A percentile compares a stretch with the other conserved stretches of the same genome.
Evolutionary conservation across 2,888 invertebrate species (phyloP).

Genomic region (Cantharis flavilabris): DNA sequence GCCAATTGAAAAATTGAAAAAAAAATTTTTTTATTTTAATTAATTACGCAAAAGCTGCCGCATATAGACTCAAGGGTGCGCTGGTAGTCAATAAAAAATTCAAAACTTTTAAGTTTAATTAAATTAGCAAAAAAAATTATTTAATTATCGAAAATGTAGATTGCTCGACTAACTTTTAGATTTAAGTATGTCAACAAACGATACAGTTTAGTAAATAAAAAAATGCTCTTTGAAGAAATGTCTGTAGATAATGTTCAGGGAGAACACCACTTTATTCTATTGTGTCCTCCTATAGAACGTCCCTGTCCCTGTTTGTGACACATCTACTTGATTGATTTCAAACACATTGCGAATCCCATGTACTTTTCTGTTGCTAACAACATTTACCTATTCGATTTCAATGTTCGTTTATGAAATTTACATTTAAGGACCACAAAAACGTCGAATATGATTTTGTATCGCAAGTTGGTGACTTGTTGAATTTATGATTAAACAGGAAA

Average conservation of each 20-base stretch:
- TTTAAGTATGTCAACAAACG: not conserved
- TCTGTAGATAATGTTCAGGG: slow-evolving; percentile 27
- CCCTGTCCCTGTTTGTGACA: slow-evolving; percentile 44
- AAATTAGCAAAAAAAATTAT: not conserved
- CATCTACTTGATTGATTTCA: slow-evolving; percentile 45
- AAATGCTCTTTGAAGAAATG: slow-evolving; percentile 25
- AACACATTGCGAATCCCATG: slow-evolving; percentile 43
- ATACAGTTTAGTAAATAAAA: slow-evolving; percentile 20
- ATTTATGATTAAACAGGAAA: not conserved
- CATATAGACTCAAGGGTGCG: not conserved
- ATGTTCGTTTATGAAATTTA: not conserved
- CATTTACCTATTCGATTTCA: not conserved
- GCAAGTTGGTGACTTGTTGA: not conserved
- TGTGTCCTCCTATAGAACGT: slow-evolving; percentile 41
- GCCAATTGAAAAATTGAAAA: not conserved
- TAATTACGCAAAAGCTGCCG: not conserved
- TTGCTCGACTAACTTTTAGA: not conserved
- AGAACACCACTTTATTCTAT: slow-evolving; percentile 37
- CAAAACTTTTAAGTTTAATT: too few relatives aligned
- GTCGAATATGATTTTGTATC: not conserved
- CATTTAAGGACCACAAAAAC: not conserved
- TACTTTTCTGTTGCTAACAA: slow-evolving; percentile 29
- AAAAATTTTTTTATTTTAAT: not conserved
- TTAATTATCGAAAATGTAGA: not conserved
- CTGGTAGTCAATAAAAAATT: not conserved